These are phyloP conservation scores for Cebus imitator DNA, from an alignment of 2,113 vertebrate species.

Conservation along the genomic window DNA sequence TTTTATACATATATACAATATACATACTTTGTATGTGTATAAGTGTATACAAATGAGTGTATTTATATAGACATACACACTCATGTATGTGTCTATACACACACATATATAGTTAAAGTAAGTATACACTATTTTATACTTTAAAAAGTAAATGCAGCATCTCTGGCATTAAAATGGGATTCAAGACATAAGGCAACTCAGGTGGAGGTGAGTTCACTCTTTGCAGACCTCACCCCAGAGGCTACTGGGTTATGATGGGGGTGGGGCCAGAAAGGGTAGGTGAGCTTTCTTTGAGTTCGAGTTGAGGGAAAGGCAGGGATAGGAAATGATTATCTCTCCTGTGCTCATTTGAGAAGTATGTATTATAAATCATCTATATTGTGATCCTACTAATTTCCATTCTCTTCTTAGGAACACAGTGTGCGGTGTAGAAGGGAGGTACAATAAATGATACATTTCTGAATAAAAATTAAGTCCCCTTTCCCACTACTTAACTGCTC, in stretches of 20 bases:
- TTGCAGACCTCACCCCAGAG: neutral
- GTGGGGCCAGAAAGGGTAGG: neutral
- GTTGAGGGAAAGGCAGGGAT: neutral
- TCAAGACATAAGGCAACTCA: neutral
- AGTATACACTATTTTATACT: neutral
- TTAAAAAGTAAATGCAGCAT: neutral
- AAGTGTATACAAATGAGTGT: too few species aligned
- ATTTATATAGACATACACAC: neutral
- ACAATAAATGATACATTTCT: slow-evolving; percentile 24
- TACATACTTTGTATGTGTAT: too few species aligned
- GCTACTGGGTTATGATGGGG: neutral
- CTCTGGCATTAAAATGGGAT: neutral
- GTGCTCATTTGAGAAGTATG: neutral
- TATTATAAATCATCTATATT: neutral
- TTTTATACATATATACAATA: neutral
- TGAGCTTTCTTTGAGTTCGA: neutral
- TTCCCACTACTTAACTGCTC: neutral
- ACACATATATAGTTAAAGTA: neutral
- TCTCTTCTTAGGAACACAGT: neutral
- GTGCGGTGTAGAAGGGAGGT: neutral
- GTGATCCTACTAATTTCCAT: neutral
- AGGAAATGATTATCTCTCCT: neutral
- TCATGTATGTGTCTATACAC: neutral
- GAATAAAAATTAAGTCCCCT: slow-evolving; percentile 10
- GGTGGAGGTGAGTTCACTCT: neutral